Evolutionary conservation across 2,797 vertebrate species (phyloP).

Genomic region (Danio tinwini): DNA sequence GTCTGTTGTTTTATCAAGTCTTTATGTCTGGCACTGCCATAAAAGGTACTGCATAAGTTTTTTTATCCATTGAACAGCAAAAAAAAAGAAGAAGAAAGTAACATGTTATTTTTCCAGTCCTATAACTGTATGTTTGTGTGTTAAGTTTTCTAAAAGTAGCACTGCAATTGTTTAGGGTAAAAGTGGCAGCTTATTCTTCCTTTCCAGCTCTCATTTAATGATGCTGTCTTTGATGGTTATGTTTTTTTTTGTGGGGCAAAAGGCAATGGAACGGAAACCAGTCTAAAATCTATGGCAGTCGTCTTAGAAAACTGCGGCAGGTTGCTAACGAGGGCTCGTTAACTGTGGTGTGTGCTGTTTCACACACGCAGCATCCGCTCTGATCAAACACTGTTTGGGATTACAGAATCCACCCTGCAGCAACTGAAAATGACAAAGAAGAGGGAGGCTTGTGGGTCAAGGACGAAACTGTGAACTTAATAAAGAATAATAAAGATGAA

Average conservation of each 20-base stretch:
- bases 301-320: conserved; percentile 54
- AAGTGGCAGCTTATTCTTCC: conserved; percentile 45
- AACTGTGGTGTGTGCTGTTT: conserved; percentile 18
- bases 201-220: conserved; percentile 41
- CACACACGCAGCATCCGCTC: neutral
- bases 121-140: conserved; percentile 15
- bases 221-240: conserved; percentile 48
- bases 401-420: conserved; percentile 33
- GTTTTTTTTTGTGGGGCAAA: conserved; percentile 38
- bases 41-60: too few relatives aligned
- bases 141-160: neutral
- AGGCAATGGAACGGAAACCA: conserved; percentile 38
- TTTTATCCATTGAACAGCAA: too few relatives aligned
- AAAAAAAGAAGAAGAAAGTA: neutral
- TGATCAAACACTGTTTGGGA: conserved; percentile 53
- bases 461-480: conserved; percentile 46
- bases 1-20: too few relatives aligned
- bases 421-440: conserved; percentile 24
- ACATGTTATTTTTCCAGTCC: neutral
- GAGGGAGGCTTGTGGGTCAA: conserved; percentile 42
- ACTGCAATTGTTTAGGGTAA: conserved; percentile 48
- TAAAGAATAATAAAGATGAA: conserved; percentile 40
- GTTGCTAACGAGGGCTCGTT: conserved; percentile 63
- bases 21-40: too few relatives aligned
- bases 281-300: conserved; percentile 59